Conservation (phyloP, 2,797 vertebrate genomes). For the Emydoidea blandingii region DNA sequence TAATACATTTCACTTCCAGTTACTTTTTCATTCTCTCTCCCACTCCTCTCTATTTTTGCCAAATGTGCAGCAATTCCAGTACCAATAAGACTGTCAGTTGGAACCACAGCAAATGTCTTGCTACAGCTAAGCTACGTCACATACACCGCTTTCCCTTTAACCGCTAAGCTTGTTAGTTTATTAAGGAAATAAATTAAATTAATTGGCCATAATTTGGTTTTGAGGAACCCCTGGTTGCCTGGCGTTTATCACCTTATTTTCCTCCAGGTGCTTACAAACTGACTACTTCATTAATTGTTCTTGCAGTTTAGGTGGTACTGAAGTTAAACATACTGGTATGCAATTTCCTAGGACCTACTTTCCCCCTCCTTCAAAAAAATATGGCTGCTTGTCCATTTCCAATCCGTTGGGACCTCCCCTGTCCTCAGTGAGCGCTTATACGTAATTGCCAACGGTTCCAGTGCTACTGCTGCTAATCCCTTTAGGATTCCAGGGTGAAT, state of each 20-base stretch:
- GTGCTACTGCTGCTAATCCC: background rate
- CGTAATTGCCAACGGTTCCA: fast-evolving
- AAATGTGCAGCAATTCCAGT: slow-evolving; percentile 25
- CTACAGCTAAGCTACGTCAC: background rate
- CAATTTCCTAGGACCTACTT: background rate
- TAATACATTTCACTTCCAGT: background rate
- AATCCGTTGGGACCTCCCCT: background rate
- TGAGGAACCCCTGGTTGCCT: slow-evolving; percentile 10
- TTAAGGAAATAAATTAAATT: slow-evolving; percentile 57
- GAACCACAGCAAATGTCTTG: background rate
- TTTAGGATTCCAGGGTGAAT: background rate
- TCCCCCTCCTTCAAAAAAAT: background rate
- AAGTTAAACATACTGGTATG: background rate
- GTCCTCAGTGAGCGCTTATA: background rate
- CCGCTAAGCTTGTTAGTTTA: slow-evolving; percentile 55
- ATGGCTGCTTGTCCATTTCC: background rate
- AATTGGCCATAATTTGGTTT: slow-evolving; percentile 41
- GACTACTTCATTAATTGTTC: background rate
- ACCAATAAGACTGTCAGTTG: slow-evolving; percentile 9
- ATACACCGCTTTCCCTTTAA: slow-evolving; percentile 25
- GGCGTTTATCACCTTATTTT: background rate
- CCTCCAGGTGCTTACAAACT: background rate
- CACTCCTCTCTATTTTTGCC: background rate
- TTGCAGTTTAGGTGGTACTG: fast-evolving
- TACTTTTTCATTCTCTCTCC: background rate